phyloP scores from a whole-genome alignment of 2,113 vertebrate genomes.

The Lota lota region DNA sequence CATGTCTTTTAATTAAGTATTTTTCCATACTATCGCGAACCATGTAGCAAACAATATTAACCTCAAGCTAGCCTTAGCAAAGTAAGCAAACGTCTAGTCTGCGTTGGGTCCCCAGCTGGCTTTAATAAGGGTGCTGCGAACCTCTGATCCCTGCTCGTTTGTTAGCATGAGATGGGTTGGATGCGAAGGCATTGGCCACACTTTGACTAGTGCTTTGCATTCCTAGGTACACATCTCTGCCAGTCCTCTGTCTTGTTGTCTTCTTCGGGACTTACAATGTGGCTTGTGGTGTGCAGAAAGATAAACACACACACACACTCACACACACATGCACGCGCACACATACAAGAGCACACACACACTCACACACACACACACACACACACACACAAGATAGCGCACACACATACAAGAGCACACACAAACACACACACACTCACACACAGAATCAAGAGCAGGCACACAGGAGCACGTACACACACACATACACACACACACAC shows the following conservation, averaged over 20 bases:
- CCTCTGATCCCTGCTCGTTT: constrained; percentile 52
- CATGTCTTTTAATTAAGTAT: too few relatives aligned
- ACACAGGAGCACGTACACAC: neutral
- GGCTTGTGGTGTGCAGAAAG: constrained; percentile 22
- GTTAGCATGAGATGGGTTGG: constrained; percentile 44
- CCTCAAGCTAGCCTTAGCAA: neutral
- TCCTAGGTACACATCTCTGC: constrained; percentile 33
- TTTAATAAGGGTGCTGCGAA: constrained; percentile 44
- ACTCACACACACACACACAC: neutral
- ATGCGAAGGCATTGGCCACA: constrained; percentile 39
- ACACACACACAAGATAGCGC: constrained; percentile 1
- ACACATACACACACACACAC: neutral
- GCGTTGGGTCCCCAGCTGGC: constrained; percentile 39
- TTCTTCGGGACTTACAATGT: constrained; percentile 38
- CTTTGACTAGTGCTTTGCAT: constrained; percentile 26
- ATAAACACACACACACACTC: constrained; percentile 6
- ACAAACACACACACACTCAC: neutral
- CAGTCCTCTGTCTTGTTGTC: constrained; percentile 24
- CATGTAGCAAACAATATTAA: constrained; percentile 17
- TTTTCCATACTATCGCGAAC: constrained; percentile 11
- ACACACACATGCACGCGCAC: neutral
- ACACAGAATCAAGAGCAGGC: neutral
- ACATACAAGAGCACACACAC: neutral
- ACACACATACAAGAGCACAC: neutral
- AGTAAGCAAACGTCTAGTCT: constrained; percentile 15